Conservation (phyloP, 2,888 invertebrate species). For the Lasioglossum vierecki region DNA sequence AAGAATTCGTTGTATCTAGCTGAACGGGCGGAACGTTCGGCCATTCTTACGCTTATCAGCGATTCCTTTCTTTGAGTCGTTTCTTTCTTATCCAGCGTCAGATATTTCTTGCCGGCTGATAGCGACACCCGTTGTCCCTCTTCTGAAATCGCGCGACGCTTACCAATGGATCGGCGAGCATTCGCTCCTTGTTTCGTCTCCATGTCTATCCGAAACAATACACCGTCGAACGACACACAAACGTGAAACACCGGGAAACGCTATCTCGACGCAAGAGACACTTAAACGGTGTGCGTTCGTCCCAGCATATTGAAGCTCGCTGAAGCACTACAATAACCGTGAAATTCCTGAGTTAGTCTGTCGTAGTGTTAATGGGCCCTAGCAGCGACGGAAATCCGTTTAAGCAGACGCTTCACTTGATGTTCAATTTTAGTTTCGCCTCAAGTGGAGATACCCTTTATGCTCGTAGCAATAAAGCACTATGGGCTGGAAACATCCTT, state of each 20-base stretch:
- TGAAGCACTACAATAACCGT: neutral
- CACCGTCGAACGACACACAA: slow-evolving; percentile 26
- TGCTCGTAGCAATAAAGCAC: too few species aligned
- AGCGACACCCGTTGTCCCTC: slow-evolving; percentile 19
- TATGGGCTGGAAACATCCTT: too few species aligned
- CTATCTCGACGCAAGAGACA: slow-evolving; percentile 51
- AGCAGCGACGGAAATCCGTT: slow-evolving; percentile 1
- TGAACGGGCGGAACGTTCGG: slow-evolving; percentile 10
- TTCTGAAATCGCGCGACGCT: slow-evolving; percentile 4
- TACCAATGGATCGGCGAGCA: slow-evolving; percentile 30
- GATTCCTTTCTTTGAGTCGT: slow-evolving; percentile 36
- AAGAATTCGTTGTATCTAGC: slow-evolving; percentile 38
- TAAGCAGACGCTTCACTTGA: neutral
- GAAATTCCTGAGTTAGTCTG: neutral
- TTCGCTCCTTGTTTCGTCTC: slow-evolving; percentile 39
- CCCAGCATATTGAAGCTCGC: neutral
- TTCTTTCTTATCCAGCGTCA: slow-evolving; percentile 25
- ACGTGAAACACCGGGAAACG: slow-evolving; percentile 23
- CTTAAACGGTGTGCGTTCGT: slow-evolving; percentile 24
- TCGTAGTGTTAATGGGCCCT: neutral
- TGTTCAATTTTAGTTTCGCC: neutral
- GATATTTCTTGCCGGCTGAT: slow-evolving; percentile 37
- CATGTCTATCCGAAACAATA: neutral
- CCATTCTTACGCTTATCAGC: slow-evolving; percentile 56
- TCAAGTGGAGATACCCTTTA: neutral